Base-by-base conservation (phyloP, 2,888 invertebrate species). In the Dolichopus griseipennis region DNA sequence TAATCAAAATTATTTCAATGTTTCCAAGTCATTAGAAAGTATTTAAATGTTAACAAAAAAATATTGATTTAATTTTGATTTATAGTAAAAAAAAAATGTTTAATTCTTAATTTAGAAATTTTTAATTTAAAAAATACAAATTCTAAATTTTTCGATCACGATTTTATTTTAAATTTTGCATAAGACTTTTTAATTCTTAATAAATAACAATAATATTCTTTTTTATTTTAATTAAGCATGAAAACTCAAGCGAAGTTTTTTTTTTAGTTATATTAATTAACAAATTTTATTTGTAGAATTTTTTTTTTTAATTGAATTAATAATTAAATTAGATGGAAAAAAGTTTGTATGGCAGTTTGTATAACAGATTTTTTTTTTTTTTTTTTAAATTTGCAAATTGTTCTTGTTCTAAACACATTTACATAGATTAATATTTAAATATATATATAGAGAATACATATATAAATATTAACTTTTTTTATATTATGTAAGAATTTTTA, bases 401-500 rank as follows among this genome's bases (percentile, higher is more conserved):
- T 52, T 52, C 18, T 52, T 52, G 52, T 52, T 52, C 52, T 52
- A 52, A 52, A 52, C 15, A 52, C 52, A 18, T 52, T 12, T 18
- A 52, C 15, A 37, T 10, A 10, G 12, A 37, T 37, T 37, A 37
- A 10, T 37, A 37, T 37, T 5, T 37, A 37, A 4, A 37, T 37
- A 37, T 37, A 8, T 8, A 5, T 37, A 37, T 37, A 10, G 8
- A 37, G 10, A 37, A 27, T 27, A 27, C 27, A 27, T 27, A 27
- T 27, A 27, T 27, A 27, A 52, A 52, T 52, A 52, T 52, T 52
- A 52, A 52, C 18, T 41, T 52, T 52, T 52, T 52, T 52, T 52
- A 52, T 52, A 52, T 41, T 41, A 41, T 52, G 6, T 52, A 52
- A 52, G 52, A 52, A 52, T 52, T 52, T 52, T 52, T 52, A 52